Conservation (phyloP, 2,888 invertebrate genomes). For the Agonopterix arenella region DNA sequence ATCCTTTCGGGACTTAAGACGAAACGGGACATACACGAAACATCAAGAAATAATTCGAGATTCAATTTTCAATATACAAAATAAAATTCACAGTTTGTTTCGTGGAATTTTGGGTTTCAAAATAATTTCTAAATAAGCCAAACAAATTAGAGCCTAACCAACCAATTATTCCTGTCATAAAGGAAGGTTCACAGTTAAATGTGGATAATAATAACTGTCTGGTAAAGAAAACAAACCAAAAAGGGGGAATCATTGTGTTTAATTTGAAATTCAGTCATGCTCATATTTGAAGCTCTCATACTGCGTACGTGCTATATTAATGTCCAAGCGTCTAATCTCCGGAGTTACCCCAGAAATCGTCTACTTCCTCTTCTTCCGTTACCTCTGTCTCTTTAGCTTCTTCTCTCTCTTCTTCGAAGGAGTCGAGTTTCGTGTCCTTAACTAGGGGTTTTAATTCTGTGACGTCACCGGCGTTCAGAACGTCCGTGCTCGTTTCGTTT, state of each 20-base stretch:
- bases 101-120: not conserved
- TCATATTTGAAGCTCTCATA: slow-evolving; percentile 41
- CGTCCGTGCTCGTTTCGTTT: slow-evolving; percentile 41
- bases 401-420: slow-evolving; percentile 62
- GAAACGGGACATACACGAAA: too few relatives aligned
- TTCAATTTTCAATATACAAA: too few relatives aligned
- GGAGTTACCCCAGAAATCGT: slow-evolving; percentile 66
- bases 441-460: slow-evolving; percentile 30
- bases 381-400: slow-evolving; percentile 49
- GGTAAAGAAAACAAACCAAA: slow-evolving; percentile 50
- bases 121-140: slow-evolving; percentile 40
- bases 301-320: slow-evolving; percentile 45
- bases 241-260: slow-evolving; percentile 47
- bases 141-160: slow-evolving; percentile 42
- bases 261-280: slow-evolving; percentile 68
- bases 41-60: too few relatives aligned
- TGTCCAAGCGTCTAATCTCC: slow-evolving; percentile 43
- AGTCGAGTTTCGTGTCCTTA: slow-evolving; percentile 51
- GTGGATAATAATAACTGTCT: slow-evolving; percentile 8
- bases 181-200: slow-evolving; percentile 31
- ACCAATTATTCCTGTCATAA: slow-evolving; percentile 32
- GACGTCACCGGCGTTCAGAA: slow-evolving; percentile 32
- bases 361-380: slow-evolving; percentile 53
- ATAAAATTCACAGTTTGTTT: not conserved
- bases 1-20: too few relatives aligned